These are phyloP conservation scores for Tachina fera DNA, from an alignment of 2,888 invertebrate genomes.

Conservation along the genomic window DNA sequence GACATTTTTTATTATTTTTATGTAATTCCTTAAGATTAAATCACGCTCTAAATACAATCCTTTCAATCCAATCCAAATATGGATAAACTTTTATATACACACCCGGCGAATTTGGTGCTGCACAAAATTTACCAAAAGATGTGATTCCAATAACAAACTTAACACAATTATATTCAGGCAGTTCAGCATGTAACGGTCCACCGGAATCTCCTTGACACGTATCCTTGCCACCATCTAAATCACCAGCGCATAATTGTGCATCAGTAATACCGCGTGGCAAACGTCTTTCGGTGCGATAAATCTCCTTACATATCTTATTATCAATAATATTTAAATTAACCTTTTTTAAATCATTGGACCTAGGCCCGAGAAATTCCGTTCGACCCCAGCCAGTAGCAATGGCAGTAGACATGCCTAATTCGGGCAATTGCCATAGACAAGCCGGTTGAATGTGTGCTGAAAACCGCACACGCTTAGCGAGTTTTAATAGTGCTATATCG, in stretches of 20 bases:
- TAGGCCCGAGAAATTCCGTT: slow-evolving; percentile 78
- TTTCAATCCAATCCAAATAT: slow-evolving; percentile 82
- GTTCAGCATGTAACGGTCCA: slow-evolving; percentile 80
- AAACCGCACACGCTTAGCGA: slow-evolving; percentile 78
- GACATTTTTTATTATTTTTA: no score
- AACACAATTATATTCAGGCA: slow-evolving; percentile 80
- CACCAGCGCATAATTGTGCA: slow-evolving; percentile 83
- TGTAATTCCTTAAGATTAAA: background rate
- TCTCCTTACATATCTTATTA: slow-evolving; percentile 77
- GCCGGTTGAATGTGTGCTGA: slow-evolving; percentile 80
- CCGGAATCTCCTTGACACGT: slow-evolving; percentile 83
- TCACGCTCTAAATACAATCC: slow-evolving; percentile 77
- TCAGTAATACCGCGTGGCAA: slow-evolving; percentile 81
- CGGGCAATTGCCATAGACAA: slow-evolving; percentile 81
- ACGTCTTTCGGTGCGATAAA: slow-evolving; percentile 79
- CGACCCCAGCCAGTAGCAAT: slow-evolving; percentile 82
- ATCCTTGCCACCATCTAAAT: slow-evolving; percentile 81
- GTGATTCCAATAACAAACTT: slow-evolving; percentile 82
- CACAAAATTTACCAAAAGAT: slow-evolving; percentile 82
- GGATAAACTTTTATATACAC: slow-evolving; percentile 80
- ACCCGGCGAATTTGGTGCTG: slow-evolving; percentile 80
- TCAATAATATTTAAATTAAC: slow-evolving; percentile 80
- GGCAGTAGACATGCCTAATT: slow-evolving; percentile 74
- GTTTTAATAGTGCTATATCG: slow-evolving; percentile 85
- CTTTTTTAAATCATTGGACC: slow-evolving; percentile 81